Evolutionary conservation across 2,888 invertebrate species (phyloP), one percentile per base, ranked within the genome.

Genomic region (Thalpophila matura): DNA sequence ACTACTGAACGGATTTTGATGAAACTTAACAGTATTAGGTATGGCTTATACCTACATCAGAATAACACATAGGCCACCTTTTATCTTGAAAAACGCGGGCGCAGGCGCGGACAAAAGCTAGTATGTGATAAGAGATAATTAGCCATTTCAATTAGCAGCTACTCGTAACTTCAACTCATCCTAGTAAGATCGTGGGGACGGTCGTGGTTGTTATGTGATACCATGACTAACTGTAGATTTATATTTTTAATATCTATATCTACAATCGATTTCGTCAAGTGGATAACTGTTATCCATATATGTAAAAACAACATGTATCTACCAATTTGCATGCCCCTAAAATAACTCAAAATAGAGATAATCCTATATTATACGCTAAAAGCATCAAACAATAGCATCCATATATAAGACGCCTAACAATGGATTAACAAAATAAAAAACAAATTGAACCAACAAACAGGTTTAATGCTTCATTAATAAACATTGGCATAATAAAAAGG

Each of bases 391-490:
- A 27, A 18, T 14, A 40, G 27, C 14, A 37, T 43, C 16, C 6
- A 31, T 12, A 62, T 63, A 22, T 22, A 42, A 40, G 31, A 27
- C 16, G 3, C 12, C 16, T 26, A 43, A 58, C 18, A 68, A 59
- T 22, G n/a, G 16, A 49, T 18, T 43, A 18, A 42, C 7, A 26
- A 49, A 57, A 46, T n/a, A 22, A 49, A 37, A 35, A 10, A 57
- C 26, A 35, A 42, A 51, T 58, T 46, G 1, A 51, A 69, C 5
- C 10, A 33, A 49, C 22, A 43, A 68, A 24, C 42, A 20, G 9
- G 6, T 51, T 22, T 26, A 45, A 22, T 38, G 27, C 42, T 59
- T 24, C 27, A 27, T 40, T 24, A 45, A 65, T 45, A 60, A 68
- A 58, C 47, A 29, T 42, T 40, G 16, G 0, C 12, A 26, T 40